Evolutionary conservation across 2,113 vertebrate genomes (phyloP), one percentile per base, ranked within the genome.

Genomic region (Aegotheles bennettii): DNA sequence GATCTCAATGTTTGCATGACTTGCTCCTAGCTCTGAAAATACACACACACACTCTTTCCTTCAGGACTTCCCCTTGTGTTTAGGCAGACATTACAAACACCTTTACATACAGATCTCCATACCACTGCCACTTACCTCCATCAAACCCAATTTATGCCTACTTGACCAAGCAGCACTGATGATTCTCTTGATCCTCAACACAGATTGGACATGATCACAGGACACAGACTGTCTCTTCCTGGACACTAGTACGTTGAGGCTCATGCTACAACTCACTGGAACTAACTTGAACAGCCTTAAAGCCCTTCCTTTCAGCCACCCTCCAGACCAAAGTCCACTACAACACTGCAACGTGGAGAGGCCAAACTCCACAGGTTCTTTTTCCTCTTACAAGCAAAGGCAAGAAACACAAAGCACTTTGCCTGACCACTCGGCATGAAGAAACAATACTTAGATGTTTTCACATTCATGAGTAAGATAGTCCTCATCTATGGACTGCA

Each of bases 291-390:
- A 64, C 29, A 81, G 45, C 63, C 50, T 77, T 86, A 70, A 90
- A 61, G 87, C 33, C 57, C 71, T 82, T 36, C 61, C 70, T 75
- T 69, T 56, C 83, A 85, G 57, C 19, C 5, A 9, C 53, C 86
- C 87, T 38, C 54, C 1, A 3, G 93, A 88, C 71, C 96, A 95
- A 98, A 98, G 97, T 98, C 94, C 97, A 94, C 84, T n/a, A 59
- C 53, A 85, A 85, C 43, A 60, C 82, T 87, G 61, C 73, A 84
- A 88, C 1, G 17, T 95, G 86, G 87, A 97, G 25, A 56, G 43
- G 74, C 42, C 96, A 95, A 97, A 97, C 94, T 97, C 96, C 96
- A 90, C 82, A 64, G 16, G 23, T 68, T 86, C 35, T 38, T 96
- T 69, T 53, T 40, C 81, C 33, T 92, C 69, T 83, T 16, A 61